Evolutionary conservation across 2,888 invertebrate species (phyloP).

Genomic region (Orthosia incerta): DNA sequence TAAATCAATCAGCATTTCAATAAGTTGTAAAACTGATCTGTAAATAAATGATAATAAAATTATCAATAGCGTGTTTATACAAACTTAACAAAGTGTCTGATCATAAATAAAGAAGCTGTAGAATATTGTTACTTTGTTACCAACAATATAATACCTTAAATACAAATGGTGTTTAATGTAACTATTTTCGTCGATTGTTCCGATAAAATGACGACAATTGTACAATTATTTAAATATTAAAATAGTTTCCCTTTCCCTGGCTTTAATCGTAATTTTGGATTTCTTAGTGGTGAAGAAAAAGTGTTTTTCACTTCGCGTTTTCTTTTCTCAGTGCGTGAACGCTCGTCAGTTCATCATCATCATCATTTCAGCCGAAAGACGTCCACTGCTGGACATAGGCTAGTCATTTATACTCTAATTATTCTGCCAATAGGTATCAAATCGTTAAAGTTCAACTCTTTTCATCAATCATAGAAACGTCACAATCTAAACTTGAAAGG

Average conservation of each 20-base stretch:
- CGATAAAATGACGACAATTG: not conserved
- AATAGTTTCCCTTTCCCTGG: not conserved
- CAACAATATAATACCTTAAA: slow-evolving; percentile 21
- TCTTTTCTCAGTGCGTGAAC: not conserved
- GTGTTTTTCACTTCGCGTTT: not conserved
- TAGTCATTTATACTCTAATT: no score
- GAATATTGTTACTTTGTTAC: not conserved
- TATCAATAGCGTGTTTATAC: no score
- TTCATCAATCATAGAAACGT: no score
- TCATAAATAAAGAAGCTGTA: slow-evolving; percentile 15
- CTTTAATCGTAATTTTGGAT: no score
- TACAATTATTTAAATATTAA: not conserved
- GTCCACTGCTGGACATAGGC: no score
- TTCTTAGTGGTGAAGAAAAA: not conserved
- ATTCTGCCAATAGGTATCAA: no score
- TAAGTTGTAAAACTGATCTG: not conserved
- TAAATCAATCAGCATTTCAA: not conserved
- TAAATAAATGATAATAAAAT: not conserved
- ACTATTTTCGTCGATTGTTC: slow-evolving; percentile 49
- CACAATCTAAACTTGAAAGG: no score
- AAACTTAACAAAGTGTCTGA: not conserved
- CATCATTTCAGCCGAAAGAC: no score
- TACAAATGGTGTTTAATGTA: slow-evolving; percentile 33
- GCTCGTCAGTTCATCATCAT: no score
- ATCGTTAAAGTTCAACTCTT: no score